Conservation (phyloP, 37 sponge, comb jelly and placozoan species). For the Oopsacas minuta region DNA sequence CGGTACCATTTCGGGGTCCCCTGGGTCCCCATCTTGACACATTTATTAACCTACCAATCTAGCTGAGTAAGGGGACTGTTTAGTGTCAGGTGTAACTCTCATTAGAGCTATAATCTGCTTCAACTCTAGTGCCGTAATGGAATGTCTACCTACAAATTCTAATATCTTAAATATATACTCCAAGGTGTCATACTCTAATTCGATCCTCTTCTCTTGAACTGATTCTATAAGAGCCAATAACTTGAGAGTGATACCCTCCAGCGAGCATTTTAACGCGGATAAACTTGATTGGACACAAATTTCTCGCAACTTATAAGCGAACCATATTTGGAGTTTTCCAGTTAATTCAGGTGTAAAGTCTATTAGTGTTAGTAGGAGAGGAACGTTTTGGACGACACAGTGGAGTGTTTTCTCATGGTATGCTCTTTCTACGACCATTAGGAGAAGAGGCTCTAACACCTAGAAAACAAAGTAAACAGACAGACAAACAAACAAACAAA, state of each 20-base stretch:
- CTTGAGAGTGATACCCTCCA: not conserved
- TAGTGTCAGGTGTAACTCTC: not conserved
- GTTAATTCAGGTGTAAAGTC: not conserved
- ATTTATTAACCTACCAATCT: too few relatives aligned
- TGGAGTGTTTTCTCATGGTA: not conserved
- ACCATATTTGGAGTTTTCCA: not conserved
- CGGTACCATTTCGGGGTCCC: too few relatives aligned
- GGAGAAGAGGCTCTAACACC: not conserved
- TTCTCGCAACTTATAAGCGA: not conserved
- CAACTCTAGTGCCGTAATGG: not conserved
- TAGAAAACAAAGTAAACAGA: not conserved
- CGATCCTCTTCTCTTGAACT: not conserved
- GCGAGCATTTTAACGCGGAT: not conserved
- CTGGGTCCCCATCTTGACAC: too few relatives aligned
- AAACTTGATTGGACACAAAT: not conserved
- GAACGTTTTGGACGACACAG: slow-evolving; percentile 1
- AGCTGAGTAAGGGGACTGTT: slow-evolving; percentile 4
- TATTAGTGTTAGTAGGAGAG: not conserved
- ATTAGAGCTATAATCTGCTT: not conserved
- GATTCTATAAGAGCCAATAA: not conserved
- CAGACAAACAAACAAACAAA: not conserved
- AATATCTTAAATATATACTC: not conserved
- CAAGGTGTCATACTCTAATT: not conserved
- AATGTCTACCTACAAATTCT: not conserved
- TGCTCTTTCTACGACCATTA: not conserved